Conservation (phyloP, 2,113 vertebrate species). For the Pachyramphus minor region DNA sequence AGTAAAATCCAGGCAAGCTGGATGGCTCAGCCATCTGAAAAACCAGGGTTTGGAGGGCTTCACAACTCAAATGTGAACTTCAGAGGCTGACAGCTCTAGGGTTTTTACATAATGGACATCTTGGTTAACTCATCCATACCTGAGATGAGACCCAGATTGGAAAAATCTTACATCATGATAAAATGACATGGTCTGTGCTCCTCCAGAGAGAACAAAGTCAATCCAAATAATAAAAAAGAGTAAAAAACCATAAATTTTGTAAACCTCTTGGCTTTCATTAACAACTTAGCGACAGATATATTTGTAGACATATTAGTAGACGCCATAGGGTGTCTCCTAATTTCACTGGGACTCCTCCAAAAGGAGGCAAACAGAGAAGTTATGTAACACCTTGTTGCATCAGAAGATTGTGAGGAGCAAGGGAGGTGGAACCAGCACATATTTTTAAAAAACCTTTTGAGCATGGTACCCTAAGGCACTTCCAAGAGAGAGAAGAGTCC, state of each 20-base stretch:
- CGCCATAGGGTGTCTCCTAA: neutral
- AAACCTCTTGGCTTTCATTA: neutral
- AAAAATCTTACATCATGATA: neutral
- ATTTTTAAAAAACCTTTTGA: neutral
- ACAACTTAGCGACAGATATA: neutral
- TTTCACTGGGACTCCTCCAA: neutral
- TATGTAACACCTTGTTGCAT: neutral
- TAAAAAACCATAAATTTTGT: neutral
- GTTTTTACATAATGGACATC: neutral
- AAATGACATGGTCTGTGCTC: neutral
- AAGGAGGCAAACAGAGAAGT: neutral
- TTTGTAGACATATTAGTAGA: neutral
- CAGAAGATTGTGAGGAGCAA: neutral
- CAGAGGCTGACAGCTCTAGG: neutral
- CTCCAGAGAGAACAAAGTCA: neutral
- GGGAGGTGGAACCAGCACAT: neutral
- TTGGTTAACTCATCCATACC: neutral
- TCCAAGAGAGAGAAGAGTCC: neutral
- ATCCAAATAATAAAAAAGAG: neutral
- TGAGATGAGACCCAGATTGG: neutral
- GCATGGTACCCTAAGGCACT: neutral
- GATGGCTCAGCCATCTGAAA: neutral
- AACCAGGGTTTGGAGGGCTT: neutral
- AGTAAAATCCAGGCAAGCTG: neutral
- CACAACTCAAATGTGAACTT: neutral